Conservation (phyloP, 2,888 invertebrate species). For the Bellardia pandia region DNA sequence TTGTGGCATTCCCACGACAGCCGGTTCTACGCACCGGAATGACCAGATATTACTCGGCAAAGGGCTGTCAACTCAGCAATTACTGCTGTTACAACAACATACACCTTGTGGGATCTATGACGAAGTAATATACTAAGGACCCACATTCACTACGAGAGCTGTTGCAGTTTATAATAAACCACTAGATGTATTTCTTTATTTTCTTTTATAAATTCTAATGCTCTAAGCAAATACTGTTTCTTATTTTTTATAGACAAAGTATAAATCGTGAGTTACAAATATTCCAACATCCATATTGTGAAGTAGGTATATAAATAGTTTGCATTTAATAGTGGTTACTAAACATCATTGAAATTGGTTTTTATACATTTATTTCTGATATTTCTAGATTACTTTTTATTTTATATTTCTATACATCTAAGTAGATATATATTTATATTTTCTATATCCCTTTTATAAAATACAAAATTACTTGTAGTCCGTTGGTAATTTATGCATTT, state of each 20-base stretch:
- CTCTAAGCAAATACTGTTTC: neutral
- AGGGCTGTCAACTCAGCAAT: too few species aligned
- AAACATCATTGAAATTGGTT: constrained; percentile 55
- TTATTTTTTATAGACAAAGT: neutral
- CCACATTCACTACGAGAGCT: too few species aligned
- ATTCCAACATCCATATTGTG: neutral
- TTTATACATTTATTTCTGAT: constrained; percentile 10
- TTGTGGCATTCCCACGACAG: too few species aligned
- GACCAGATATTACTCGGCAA: too few species aligned
- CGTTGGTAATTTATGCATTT: constrained; percentile 51
- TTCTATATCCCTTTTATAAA: constrained; percentile 14
- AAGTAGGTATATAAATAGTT: constrained; percentile 50
- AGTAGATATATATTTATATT: constrained; percentile 12
- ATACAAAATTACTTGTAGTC: neutral
- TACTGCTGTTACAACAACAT: too few species aligned
- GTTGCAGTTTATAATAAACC: too few species aligned
- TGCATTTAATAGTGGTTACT: constrained; percentile 60
- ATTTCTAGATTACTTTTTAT: neutral
- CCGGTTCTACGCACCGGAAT: too few species aligned
- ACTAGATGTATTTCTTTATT: too few species aligned
- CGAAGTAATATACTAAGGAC: too few species aligned
- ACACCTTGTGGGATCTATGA: too few species aligned
- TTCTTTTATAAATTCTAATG: neutral
- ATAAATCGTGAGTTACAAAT: neutral
- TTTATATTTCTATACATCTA: constrained; percentile 4